Base-by-base conservation (phyloP, 2,888 invertebrate genomes). In the Chymomyza caudatula region DNA sequence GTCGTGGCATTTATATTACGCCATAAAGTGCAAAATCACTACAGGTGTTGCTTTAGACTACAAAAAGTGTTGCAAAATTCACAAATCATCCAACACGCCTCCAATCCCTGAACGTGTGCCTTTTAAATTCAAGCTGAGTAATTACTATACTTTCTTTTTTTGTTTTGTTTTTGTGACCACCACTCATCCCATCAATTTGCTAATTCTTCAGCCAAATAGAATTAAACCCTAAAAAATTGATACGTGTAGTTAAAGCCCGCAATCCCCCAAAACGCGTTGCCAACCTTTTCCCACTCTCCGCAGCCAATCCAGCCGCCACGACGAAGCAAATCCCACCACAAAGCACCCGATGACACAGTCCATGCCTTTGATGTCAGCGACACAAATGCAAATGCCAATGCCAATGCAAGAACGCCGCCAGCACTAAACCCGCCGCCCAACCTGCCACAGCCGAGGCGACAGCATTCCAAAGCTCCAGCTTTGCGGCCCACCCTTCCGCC, bases 401-500 rank as follows among this genome's bases (percentile, higher is more conserved):
- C 29, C 29, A 37, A 37, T 37, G 60, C 63, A 66, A 60, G 67
- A 73, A 63, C 49, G 60, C 19, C 57, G 42, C 20, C 43, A 42
- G 19, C 65, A 25, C 37, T 44, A 49, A 19, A 43, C n/a, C 44
- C 17, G 37, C 60, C 47, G 43, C 37, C 43, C 37, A 8, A 15
- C 17, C 56, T 15, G 44, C 37, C 53, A 57, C 58, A 68, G 69
- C 56, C 63, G 73, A 69, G 82, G 82, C 65, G 79, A 72, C 54
- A 65, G 80, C 71, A 67, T 84, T 49, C 64, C 68, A 55, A 67
- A 49, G 58, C 55, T 6, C 8, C 43, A 42, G 65, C 61, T 15
- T 62, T 63, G 15, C 71, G 64, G 25, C 63, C 64, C 2, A 22
- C 57, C 19, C 62, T 86, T 51, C 87, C 91, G 43, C 93, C 94